Evolutionary conservation across 2,888 invertebrate species (phyloP).

Genomic region (Agrypnus murinus): DNA sequence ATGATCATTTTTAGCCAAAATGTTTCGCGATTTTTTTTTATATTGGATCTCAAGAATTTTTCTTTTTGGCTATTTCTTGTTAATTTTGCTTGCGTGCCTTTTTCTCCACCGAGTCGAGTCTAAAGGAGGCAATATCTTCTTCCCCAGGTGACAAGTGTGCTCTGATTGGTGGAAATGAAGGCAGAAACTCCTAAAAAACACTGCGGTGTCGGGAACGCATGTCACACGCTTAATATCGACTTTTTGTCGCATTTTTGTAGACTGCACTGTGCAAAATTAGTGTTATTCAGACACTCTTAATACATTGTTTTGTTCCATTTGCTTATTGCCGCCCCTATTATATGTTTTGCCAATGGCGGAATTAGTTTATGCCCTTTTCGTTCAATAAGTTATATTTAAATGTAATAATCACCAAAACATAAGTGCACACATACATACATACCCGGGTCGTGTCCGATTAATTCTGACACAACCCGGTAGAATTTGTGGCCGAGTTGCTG

Average conservation of each 20-base stretch:
- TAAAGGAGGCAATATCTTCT: slow-evolving; percentile 73
- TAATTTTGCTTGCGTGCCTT: slow-evolving; percentile 58
- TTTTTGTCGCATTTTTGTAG: slow-evolving; percentile 46
- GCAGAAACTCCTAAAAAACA: slow-evolving; percentile 64
- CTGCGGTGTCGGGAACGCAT: slow-evolving; percentile 65
- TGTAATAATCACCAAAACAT: slow-evolving; percentile 37
- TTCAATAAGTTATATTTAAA: slow-evolving; percentile 37
- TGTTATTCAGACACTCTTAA: slow-evolving; percentile 41
- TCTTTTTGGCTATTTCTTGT: slow-evolving; percentile 32
- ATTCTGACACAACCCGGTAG: slow-evolving; percentile 60
- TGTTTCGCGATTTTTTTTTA: no score
- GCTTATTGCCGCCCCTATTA: slow-evolving; percentile 43
- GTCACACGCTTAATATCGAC: slow-evolving; percentile 72
- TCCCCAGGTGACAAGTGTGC: slow-evolving; percentile 88
- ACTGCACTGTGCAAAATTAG: slow-evolving; percentile 48
- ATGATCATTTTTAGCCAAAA: no score
- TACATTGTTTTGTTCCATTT: slow-evolving; percentile 41
- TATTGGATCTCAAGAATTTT: background rate
- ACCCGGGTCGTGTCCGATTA: slow-evolving; percentile 58
- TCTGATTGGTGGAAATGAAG: slow-evolving; percentile 84
- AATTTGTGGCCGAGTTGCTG: slow-evolving; percentile 62
- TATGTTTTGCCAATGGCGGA: slow-evolving; percentile 40
- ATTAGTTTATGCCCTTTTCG: slow-evolving; percentile 28
- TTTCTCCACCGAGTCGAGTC: slow-evolving; percentile 63
- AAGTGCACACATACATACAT: slow-evolving; percentile 39